phyloP scores from a whole-genome alignment of 2,888 invertebrate species.

The Phengaris arion region DNA sequence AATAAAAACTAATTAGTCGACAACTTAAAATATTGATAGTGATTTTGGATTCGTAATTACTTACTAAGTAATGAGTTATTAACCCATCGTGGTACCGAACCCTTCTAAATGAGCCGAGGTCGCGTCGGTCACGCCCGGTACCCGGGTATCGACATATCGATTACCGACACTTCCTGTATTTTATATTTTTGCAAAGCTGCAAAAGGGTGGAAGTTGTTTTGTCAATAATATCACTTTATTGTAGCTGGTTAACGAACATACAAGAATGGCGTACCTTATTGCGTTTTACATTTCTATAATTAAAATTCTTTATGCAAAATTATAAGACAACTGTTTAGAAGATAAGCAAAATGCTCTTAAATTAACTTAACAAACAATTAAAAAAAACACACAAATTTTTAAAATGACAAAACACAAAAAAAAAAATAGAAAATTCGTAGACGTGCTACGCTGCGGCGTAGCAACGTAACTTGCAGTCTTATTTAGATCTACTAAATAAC shows the following conservation, averaged over 20 bases:
- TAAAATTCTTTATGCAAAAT: too few relatives aligned
- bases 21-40: neutral
- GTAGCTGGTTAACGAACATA: too few relatives aligned
- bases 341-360: too few relatives aligned
- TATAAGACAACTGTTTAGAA: too few relatives aligned
- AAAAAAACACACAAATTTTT: too few relatives aligned
- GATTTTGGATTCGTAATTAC: neutral
- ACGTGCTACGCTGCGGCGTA: neutral
- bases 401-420: too few relatives aligned
- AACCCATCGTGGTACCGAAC: neutral
- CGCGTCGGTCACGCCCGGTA: slow-evolving; percentile 3
- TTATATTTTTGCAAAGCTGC: slow-evolving; percentile 49
- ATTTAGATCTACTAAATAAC: too few relatives aligned
- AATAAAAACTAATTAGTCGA: too few relatives aligned
- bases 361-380: too few relatives aligned
- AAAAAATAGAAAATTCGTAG: neutral
- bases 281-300: too few relatives aligned
- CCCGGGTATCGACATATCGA: slow-evolving; percentile 16
- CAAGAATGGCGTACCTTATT: too few relatives aligned
- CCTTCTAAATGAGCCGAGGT: slow-evolving; percentile 6
- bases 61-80: neutral
- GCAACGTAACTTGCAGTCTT: neutral
- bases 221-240: too few relatives aligned
- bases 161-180: slow-evolving; percentile 42
- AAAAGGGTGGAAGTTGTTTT: neutral